Evolutionary conservation across 2,888 invertebrate species (phyloP).

Genomic region (Psococerastis gibbosa): DNA sequence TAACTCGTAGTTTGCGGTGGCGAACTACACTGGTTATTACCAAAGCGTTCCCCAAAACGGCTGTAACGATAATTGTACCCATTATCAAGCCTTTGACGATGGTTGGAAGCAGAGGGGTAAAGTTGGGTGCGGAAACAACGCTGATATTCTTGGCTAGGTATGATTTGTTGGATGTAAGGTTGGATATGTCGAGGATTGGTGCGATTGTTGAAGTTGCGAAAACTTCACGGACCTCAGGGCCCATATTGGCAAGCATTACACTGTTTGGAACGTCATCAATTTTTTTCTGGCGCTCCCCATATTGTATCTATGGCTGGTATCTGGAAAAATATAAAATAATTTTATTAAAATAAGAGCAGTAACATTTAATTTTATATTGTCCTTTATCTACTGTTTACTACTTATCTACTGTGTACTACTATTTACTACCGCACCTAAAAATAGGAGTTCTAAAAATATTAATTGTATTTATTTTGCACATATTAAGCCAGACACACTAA

Average conservation of each 20-base stretch:
- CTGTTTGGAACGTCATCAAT: too few relatives aligned
- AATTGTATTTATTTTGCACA: too few relatives aligned
- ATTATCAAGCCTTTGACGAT: constrained; percentile 61
- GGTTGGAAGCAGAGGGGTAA: constrained; percentile 29
- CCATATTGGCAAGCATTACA: neutral
- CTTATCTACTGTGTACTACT: too few relatives aligned
- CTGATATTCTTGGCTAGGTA: neutral
- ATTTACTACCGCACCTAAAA: too few relatives aligned
- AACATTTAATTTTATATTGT: too few relatives aligned
- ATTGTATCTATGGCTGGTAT: too few relatives aligned
- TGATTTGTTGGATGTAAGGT: constrained; percentile 28
- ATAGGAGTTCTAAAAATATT: too few relatives aligned
- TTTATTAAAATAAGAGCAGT: too few relatives aligned
- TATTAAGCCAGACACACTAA: too few relatives aligned
- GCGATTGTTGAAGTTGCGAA: constrained; percentile 52
- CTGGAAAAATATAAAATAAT: too few relatives aligned
- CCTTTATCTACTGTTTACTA: too few relatives aligned
- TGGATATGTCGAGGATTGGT: constrained; percentile 43
- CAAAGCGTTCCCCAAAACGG: constrained; percentile 78
- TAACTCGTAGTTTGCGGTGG: constrained; percentile 62
- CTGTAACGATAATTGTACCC: constrained; percentile 71
- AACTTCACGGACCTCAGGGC: constrained; percentile 36
- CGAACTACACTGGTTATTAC: constrained; percentile 71
- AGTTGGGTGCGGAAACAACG: neutral
- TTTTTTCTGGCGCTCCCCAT: too few relatives aligned